These are phyloP conservation scores for Dendrolimus pini DNA, from an alignment of 2,888 invertebrate genomes.

Conservation along the genomic window DNA sequence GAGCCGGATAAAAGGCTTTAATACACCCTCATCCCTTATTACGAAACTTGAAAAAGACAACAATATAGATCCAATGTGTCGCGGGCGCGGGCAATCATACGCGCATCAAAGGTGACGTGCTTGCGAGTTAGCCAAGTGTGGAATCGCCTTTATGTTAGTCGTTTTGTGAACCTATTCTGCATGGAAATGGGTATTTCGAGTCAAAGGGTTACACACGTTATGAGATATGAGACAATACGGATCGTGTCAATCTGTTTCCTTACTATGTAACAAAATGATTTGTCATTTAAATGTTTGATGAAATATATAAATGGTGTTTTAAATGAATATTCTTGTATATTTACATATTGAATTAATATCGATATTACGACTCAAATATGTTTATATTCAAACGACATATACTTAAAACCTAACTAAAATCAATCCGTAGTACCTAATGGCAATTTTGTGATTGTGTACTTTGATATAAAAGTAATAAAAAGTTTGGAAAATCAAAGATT, in stretches of 20 bases:
- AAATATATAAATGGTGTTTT: conserved; percentile 22
- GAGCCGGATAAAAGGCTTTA: conserved; percentile 77
- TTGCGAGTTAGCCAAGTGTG: conserved; percentile 66
- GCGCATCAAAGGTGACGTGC: conserved; percentile 72
- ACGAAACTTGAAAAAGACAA: conserved; percentile 78
- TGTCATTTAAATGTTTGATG: conserved; percentile 67
- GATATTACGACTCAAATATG: too few species aligned
- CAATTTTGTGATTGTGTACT: too few species aligned
- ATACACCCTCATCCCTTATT: conserved; percentile 78
- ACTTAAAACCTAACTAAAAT: too few species aligned
- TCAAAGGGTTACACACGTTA: conserved; percentile 71
- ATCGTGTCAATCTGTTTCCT: conserved; percentile 72
- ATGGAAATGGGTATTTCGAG: conserved; percentile 43
- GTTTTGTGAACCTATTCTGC: conserved; percentile 56
- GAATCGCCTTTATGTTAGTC: conserved; percentile 54
- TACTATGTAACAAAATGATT: conserved; percentile 56
- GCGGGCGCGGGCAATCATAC: conserved; percentile 75
- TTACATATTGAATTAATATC: too few species aligned
- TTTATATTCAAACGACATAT: too few species aligned
- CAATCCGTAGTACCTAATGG: too few species aligned
- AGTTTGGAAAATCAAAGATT: too few species aligned
- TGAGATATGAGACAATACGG: conserved; percentile 72
- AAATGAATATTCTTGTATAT: too few species aligned
- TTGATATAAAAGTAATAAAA: too few species aligned
- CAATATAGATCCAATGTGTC: conserved; percentile 76